Percentiles rank a stretch among this genome's conserved stretches.
Conservation (phyloP, 2,888 invertebrate genomes). For the Drosophila pegasa region DNA sequence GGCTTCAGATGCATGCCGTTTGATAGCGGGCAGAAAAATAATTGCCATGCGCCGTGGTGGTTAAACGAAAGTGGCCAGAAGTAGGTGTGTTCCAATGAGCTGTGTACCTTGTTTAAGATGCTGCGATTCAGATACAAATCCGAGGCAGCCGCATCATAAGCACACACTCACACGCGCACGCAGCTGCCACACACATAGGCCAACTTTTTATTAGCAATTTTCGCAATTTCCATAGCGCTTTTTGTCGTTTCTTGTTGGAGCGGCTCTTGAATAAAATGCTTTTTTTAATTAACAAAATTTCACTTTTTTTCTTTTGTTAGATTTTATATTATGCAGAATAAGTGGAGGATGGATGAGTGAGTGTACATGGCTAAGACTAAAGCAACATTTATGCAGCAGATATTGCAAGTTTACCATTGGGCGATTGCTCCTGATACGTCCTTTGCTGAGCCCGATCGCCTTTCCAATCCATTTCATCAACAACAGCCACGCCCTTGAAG, state of each 20-base stretch:
- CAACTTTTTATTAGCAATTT: conserved; percentile 70
- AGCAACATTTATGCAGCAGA: conserved; percentile 1
- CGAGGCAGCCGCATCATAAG: conserved; percentile 46
- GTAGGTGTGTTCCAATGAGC: conserved; percentile 63
- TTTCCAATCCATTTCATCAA: conserved; percentile 1
- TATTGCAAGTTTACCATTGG: conserved; percentile 19
- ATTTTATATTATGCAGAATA: conserved; percentile 48
- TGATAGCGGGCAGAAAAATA: conserved; percentile 54
- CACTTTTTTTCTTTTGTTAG: conserved; percentile 63
- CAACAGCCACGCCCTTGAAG: conserved; percentile 43
- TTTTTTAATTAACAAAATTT: conserved; percentile 74
- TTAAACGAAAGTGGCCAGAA: conserved; percentile 67
- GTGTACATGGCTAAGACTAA: background rate
- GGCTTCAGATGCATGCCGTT: conserved; percentile 54
- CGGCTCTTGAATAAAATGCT: conserved; percentile 50
- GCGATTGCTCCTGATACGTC: background rate
- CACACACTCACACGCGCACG: conserved; percentile 24
- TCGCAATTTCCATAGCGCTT: conserved; percentile 62
- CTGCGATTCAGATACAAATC: conserved; percentile 57
- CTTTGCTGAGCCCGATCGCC: background rate
- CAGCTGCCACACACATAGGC: conserved; percentile 28
- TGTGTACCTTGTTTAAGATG: conserved; percentile 49
- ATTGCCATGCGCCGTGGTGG: conserved; percentile 55
- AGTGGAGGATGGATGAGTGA: conserved; percentile 14
- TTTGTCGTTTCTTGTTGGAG: conserved; percentile 33